Percentiles rank a stretch among this genome's conserved stretches.
Evolutionary conservation across 2,888 invertebrate species (phyloP).

Genomic region (Schizaphis graminum): DNA sequence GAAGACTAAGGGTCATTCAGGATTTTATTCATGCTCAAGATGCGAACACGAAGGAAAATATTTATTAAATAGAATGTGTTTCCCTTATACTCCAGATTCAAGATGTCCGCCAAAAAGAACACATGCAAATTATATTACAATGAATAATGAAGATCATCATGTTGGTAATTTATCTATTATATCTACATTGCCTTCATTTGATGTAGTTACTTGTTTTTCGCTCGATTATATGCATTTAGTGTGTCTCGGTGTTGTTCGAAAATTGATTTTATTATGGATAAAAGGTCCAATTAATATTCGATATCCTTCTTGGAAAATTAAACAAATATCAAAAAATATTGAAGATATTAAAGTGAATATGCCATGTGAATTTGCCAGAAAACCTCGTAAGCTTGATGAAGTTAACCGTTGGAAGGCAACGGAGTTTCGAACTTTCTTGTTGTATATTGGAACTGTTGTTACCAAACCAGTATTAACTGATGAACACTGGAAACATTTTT

Average conservation of each 20-base stretch:
- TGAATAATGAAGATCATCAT: conserved; percentile 9
- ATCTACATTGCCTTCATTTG: conserved; percentile 16
- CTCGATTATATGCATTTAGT: conserved; percentile 36
- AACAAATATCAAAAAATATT: background rate
- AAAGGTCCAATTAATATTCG: background rate
- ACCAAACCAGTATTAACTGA: background rate
- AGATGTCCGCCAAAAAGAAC: background rate
- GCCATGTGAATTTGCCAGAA: conserved; percentile 37
- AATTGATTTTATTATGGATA: conserved; percentile 3
- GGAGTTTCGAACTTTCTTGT: conserved; percentile 15
- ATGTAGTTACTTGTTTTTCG: conserved; percentile 14
- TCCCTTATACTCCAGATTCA: background rate
- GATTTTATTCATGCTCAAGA: background rate
- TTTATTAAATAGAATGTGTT: background rate
- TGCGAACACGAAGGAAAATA: conserved; percentile 2
- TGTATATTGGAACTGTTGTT: conserved; percentile 16
- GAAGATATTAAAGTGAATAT: background rate
- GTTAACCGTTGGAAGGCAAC: conserved; percentile 29
- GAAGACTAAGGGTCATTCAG: no score
- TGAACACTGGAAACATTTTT: conserved; percentile 17
- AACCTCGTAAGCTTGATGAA: conserved; percentile 3
- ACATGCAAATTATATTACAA: background rate
- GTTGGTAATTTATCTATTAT: conserved; percentile 11
- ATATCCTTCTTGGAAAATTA: background rate
- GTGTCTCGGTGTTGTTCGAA: background rate